Percentiles rank a stretch among this genome's conserved stretches.
phyloP scores from a whole-genome alignment of 2,113 vertebrate species.

The Microtus montanus region DNA sequence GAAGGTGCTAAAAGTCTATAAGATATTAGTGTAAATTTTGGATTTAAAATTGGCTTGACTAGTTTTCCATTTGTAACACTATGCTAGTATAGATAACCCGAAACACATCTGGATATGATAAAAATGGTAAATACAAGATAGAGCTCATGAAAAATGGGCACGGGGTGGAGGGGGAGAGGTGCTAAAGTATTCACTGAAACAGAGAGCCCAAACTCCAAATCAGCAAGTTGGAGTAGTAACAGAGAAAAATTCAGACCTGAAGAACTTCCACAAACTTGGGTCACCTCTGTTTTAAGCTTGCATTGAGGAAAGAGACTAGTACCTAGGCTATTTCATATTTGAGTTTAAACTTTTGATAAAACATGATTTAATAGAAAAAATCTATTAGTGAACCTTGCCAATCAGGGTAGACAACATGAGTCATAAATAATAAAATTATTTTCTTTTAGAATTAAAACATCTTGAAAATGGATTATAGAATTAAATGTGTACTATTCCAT shows the following conservation, averaged over 20 bases:
- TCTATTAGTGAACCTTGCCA: neutral
- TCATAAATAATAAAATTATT: neutral
- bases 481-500: neutral
- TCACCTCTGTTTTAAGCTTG: neutral
- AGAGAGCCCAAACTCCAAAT: neutral
- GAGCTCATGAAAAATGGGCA: neutral
- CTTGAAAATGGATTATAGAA: neutral
- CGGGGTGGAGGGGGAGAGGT: neutral
- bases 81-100: neutral
- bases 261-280: neutral
- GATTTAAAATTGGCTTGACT: neutral
- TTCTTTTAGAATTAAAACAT: neutral
- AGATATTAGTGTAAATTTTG: neutral
- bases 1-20: neutral
- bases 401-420: neutral
- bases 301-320: neutral
- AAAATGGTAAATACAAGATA: neutral
- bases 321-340: neutral
- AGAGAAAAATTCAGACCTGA: neutral
- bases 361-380: neutral
- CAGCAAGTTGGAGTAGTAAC: neutral
- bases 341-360: neutral
- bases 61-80: neutral
- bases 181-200: neutral
- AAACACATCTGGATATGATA: neutral